Evolutionary conservation across 2,113 vertebrate genomes (phyloP).

Genomic region (Globicephala melas): DNA sequence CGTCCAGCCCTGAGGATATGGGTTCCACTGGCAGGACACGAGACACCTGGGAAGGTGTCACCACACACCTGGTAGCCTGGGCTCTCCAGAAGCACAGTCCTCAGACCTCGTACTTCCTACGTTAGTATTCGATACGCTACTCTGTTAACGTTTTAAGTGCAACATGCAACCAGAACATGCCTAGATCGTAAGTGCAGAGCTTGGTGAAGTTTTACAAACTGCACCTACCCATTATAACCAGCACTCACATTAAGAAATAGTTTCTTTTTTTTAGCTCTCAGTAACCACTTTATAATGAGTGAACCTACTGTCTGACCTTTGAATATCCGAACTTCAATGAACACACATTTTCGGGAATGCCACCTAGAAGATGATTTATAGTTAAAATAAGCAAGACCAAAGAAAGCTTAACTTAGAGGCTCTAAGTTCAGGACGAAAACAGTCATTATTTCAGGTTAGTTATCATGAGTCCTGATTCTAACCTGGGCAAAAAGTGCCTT

Average conservation of each 20-base stretch:
- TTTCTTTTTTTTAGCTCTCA: not conserved
- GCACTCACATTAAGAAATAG: not conserved
- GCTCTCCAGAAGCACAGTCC: not conserved
- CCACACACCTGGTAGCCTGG: not conserved
- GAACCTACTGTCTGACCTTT: not conserved
- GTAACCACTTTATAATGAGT: not conserved
- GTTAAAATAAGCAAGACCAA: not conserved
- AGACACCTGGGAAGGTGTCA: not conserved
- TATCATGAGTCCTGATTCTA: not conserved
- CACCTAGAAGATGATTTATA: not conserved
- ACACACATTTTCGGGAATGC: not conserved
- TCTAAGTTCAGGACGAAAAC: not conserved
- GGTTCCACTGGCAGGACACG: not conserved
- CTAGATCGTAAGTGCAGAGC: not conserved
- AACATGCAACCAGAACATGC: not conserved
- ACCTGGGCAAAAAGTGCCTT: not conserved
- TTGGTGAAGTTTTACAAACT: not conserved
- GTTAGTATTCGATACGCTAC: not conserved
- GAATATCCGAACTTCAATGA: not conserved
- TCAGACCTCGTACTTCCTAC: too few species aligned
- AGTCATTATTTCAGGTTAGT: not conserved
- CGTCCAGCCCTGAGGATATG: rapidly evolving
- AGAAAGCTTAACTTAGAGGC: not conserved
- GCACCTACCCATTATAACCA: not conserved
- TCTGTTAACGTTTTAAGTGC: not conserved